phyloP scores from a whole-genome alignment of 1,140 invertebrate species.

The Thaumatotibia leucotreta region DNA sequence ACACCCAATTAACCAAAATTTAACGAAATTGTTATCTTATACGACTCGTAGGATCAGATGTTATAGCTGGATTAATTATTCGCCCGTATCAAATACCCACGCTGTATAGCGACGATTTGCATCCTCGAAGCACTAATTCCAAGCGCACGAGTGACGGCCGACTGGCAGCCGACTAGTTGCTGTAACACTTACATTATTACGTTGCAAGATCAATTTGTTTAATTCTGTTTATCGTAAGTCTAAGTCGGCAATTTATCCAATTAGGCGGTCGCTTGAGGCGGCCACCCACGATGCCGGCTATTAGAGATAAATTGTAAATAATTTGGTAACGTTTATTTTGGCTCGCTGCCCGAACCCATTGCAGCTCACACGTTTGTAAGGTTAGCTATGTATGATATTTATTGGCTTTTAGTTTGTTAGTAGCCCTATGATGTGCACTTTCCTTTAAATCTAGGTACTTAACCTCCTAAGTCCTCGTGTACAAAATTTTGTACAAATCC shows the following conservation, averaged over 20 bases:
- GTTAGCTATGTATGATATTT: constrained; percentile 21
- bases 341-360: constrained; percentile 42
- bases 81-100: too few species aligned
- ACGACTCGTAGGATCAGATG: too few species aligned
- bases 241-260: constrained; percentile 71
- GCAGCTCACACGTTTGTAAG: constrained; percentile 15
- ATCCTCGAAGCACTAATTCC: constrained; percentile 22
- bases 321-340: constrained; percentile 67
- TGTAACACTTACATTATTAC: constrained; percentile 30
- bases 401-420: constrained; percentile 14
- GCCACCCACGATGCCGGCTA: constrained; percentile 63
- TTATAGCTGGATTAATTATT: too few species aligned
- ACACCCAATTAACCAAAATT: too few species aligned
- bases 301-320: constrained; percentile 71
- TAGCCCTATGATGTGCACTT: background rate
- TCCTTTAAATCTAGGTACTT: background rate
- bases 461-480: background rate
- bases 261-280: constrained; percentile 52
- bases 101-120: too few species aligned
- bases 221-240: constrained; percentile 67
- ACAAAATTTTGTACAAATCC: too few species aligned
- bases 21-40: too few species aligned
- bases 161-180: constrained; percentile 21
- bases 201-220: constrained; percentile 53
- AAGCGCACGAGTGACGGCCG: constrained; percentile 24